Evolutionary conservation across 1,140 invertebrate species (phyloP), one percentile per base, ranked within the genome.

Genomic region (Bombus ignitus): DNA sequence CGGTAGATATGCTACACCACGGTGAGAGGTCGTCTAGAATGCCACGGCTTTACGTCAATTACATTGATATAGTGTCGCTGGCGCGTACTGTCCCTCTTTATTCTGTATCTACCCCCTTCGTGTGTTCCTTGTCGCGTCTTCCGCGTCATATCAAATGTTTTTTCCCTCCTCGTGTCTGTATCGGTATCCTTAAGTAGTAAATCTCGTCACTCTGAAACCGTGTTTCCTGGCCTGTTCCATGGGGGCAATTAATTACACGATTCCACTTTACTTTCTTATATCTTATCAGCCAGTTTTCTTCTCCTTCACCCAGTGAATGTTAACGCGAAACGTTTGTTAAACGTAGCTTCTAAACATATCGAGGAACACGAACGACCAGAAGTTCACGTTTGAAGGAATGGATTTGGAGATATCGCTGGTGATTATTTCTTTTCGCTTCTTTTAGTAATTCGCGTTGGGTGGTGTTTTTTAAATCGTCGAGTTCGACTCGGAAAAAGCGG

Each of bases 1-100:
- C 90, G 89, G 90, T 90, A 89, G 90, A 89, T 87, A 91, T 59
- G 73, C 53, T 74, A 35, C 57, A 39, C 78, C 83, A n/a, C 15
- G 90, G 91, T 91, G 89, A 92, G 91, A 92, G 90, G 91, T 92
- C 91, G 86, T 87, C 85, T 84, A 73, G 73, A 78, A 89, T 72
- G 81, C 32, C 83, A 71, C 79, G 83, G 91, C 73, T 92, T 92
- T 91, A 92, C 89, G 91, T 91, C 91, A 92, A 91, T 92, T 92
- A 92, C 89, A 91, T 91, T 92, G 91, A 92, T 91, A 91, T 91
- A 89, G 88, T 91, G 88, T 88, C 85, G 79, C 42, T 81, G 53
- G 39, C 42, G 59, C 59, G 53, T 83, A 28, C 47, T 73, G 66
- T 75, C 76, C 78, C 71, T 87, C 68, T 82, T 89, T 62, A 75